Evolutionary conservation across 2,113 vertebrate species (phyloP), one percentile per base, ranked within the genome.

Genomic region (Lucifuga dentata): DNA sequence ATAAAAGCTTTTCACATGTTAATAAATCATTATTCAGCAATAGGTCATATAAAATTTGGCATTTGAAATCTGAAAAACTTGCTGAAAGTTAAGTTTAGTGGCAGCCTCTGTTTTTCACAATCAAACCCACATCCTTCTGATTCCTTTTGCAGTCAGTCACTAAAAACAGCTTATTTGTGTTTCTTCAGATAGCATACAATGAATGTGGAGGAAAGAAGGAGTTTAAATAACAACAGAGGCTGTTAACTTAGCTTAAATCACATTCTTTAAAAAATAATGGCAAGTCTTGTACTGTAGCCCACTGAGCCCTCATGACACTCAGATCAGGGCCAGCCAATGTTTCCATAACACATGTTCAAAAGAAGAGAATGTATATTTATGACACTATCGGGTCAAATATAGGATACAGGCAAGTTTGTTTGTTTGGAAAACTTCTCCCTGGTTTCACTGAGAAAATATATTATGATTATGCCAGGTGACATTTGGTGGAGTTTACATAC

Each of bases 401-500:
- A 58, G 17, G 41, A 52, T 13, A 39, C 2, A 53, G 17, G 48
- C 3, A 8, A 26, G 16, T 45, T 45, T 65, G 17, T 43, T 68
- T 62, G 46, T 21, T 41, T 11, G 20, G 40, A 8, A 75, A 64
- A 55, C 20, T 80, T 83, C 62, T 50, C 68, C 64, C 59, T 80
- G 61, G 68, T 69, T 53, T 71, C 36, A 26, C 11, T 77, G 53
- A 49, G 59, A 83, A 81, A 72, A 78, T 78, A 77, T 72, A 56
- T 48, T 74, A 70, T 56, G 52, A 51, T 17, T 75, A 71, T 69
- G 82, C n/a, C n/a, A n/a, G n/a, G 71, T 74, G 63, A 68, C 76
- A 75, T 68, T 57, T 70, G 67, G 48, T 50, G 68, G 71, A 65
- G 76, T 83, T n/a, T n/a, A n/a, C n/a, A n/a, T n/a, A n/a, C n/a